Conservation (phyloP, 2,113 vertebrate species). For the Phalacrocorax brasilianus region DNA sequence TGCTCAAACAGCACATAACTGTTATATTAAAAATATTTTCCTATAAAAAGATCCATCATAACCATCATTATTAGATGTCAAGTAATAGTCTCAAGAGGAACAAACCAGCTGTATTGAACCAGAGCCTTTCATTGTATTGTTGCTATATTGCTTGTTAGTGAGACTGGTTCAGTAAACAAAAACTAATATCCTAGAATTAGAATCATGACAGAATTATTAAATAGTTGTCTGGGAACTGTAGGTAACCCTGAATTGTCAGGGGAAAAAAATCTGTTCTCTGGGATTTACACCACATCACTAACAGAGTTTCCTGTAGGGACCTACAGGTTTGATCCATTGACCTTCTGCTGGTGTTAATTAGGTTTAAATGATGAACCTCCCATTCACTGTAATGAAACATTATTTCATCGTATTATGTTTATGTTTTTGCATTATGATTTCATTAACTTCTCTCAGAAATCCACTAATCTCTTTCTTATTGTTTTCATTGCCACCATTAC, state of each 20-base stretch:
- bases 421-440: not conserved
- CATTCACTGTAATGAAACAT: not conserved
- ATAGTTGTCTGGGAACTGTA: not conserved
- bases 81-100: not conserved
- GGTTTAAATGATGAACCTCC: not conserved
- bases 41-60: not conserved
- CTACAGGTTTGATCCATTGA: not conserved
- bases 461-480: not conserved
- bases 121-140: not conserved
- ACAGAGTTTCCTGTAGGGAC: not conserved
- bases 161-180: constrained; percentile 14
- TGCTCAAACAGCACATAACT: not conserved
- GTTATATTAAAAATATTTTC: not conserved
- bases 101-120: not conserved
- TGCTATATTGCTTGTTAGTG: not conserved
- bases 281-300: not conserved
- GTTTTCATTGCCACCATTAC: not conserved
- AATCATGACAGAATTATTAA: not conserved
- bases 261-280: not conserved
- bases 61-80: not conserved
- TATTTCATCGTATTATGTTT: not conserved
- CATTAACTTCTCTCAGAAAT: constrained; percentile 1
- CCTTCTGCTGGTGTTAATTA: not conserved
- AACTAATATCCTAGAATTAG: not conserved
- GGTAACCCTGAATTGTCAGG: not conserved